These are phyloP conservation scores for Siniperca knerii DNA, from an alignment of 2,113 vertebrate species.

Conservation along the genomic window DNA sequence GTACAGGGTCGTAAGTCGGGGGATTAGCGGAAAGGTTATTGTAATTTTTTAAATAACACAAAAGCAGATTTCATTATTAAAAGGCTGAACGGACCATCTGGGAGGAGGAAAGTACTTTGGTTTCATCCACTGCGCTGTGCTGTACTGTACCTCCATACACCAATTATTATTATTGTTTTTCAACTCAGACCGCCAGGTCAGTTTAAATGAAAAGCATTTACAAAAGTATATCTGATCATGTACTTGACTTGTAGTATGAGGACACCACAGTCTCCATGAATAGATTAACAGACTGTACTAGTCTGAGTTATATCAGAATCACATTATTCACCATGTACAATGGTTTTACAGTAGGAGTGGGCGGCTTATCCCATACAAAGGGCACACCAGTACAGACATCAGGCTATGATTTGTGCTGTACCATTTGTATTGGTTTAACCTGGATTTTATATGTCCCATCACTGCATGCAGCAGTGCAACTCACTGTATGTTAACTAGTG, in stretches of 20 bases:
- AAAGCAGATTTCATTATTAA: slow-evolving; percentile 93
- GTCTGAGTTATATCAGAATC: slow-evolving; percentile 33
- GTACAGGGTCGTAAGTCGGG: slow-evolving; percentile 89
- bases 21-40: slow-evolving; percentile 90
- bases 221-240: slow-evolving; percentile 53
- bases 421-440: slow-evolving; percentile 1
- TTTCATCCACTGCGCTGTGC: slow-evolving; percentile 56
- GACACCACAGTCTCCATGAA: slow-evolving; percentile 30
- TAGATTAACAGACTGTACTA: slow-evolving; percentile 48
- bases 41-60: slow-evolving; percentile 90
- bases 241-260: slow-evolving; percentile 47
- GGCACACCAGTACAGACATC: slow-evolving; percentile 7
- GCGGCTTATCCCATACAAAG: slow-evolving; percentile 40
- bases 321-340: slow-evolving; percentile 19
- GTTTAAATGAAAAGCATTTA: slow-evolving; percentile 58
- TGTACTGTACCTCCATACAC: slow-evolving; percentile 52
- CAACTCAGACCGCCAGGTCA: slow-evolving; percentile 45
- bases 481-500: not conserved
- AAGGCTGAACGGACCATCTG: slow-evolving; percentile 83
- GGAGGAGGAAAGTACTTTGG: slow-evolving; percentile 63
- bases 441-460: not conserved
- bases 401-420: not conserved
- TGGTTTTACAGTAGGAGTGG: slow-evolving; percentile 3
- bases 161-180: slow-evolving; percentile 81
- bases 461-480: not conserved